phyloP scores from a whole-genome alignment of 1,140 invertebrate genomes.

The Cotesia vestalis region DNA sequence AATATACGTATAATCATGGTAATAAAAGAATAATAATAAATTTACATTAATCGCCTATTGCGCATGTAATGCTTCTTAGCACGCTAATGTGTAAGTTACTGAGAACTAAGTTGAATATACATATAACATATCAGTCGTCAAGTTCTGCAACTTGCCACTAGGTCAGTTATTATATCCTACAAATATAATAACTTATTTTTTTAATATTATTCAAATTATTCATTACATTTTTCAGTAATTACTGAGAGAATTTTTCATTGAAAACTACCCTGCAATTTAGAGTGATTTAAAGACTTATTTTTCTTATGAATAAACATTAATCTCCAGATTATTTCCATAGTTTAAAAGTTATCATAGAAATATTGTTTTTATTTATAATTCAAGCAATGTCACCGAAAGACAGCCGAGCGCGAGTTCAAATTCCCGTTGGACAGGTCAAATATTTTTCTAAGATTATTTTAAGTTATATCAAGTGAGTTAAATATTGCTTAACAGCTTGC shows the following conservation, averaged over 20 bases:
- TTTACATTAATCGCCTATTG: conserved; percentile 14
- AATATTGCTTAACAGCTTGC: too few relatives aligned
- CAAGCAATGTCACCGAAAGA: too few relatives aligned
- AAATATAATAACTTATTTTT: not conserved
- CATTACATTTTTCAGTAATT: too few relatives aligned
- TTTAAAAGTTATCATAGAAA: too few relatives aligned
- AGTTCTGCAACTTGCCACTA: conserved; percentile 24
- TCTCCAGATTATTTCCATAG: too few relatives aligned
- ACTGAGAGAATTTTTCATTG: too few relatives aligned
- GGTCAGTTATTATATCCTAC: conserved; percentile 1
- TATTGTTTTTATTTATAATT: too few relatives aligned
- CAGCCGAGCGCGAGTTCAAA: too few relatives aligned
- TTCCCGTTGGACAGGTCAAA: too few relatives aligned
- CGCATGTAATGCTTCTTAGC: conserved; percentile 21
- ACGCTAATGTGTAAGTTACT: not conserved
- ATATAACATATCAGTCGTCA: conserved; percentile 9
- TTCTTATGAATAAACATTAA: not conserved
- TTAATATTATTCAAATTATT: not conserved
- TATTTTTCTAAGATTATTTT: too few relatives aligned
- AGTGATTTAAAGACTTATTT: not conserved
- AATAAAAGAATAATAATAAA: conserved; percentile 27
- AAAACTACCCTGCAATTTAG: too few relatives aligned
- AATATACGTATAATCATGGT: conserved; percentile 17
- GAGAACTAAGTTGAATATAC: not conserved
- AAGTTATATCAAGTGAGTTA: too few relatives aligned